phyloP scores from a whole-genome alignment of 2,888 invertebrate genomes.

The Atherix ibis region DNA sequence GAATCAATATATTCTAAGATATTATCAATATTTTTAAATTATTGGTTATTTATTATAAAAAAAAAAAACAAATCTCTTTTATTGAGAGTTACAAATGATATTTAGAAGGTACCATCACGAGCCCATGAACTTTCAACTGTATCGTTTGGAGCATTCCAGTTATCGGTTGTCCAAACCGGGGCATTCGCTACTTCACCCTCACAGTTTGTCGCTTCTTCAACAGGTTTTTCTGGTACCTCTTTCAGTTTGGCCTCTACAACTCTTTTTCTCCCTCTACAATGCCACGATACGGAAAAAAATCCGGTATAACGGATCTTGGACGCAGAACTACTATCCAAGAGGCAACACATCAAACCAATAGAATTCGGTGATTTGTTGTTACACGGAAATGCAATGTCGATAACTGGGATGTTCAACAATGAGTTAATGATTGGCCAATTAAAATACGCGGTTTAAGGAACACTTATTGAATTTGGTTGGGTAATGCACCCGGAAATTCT shows the following conservation, averaged over 20 bases:
- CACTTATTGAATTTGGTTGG: slow-evolving; percentile 91
- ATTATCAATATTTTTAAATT: no score
- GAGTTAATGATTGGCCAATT: slow-evolving; percentile 87
- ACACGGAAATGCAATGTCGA: slow-evolving; percentile 98
- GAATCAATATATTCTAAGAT: no score
- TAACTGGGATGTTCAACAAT: slow-evolving; percentile 99
- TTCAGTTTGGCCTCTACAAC: slow-evolving; percentile 26
- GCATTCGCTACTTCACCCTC: slow-evolving; percentile 34
- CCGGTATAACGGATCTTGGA: slow-evolving; percentile 83
- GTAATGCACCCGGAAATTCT: slow-evolving; percentile 97
- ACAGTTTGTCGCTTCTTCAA: slow-evolving; percentile 37
- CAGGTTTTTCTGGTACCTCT: slow-evolving; percentile 34
- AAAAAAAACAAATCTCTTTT: no score
- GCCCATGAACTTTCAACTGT: slow-evolving; percentile 32
- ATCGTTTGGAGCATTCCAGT: slow-evolving; percentile 25
- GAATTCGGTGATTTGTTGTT: slow-evolving; percentile 96
- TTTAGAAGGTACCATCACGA: slow-evolving; percentile 32
- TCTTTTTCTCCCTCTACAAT: slow-evolving; percentile 97
- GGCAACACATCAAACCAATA: slow-evolving; percentile 99
- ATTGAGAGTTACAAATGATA: no score
- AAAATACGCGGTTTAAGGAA: slow-evolving; percentile 96
- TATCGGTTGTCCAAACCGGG: slow-evolving; percentile 23
- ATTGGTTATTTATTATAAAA: no score
- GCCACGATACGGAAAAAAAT: slow-evolving; percentile 98
- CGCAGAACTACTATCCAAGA: slow-evolving; percentile 90